A percentile compares a stretch with the other conserved stretches of the same genome.
Evolutionary conservation across 2,113 vertebrate genomes (phyloP).

Genomic region (Sula dactylatra): DNA sequence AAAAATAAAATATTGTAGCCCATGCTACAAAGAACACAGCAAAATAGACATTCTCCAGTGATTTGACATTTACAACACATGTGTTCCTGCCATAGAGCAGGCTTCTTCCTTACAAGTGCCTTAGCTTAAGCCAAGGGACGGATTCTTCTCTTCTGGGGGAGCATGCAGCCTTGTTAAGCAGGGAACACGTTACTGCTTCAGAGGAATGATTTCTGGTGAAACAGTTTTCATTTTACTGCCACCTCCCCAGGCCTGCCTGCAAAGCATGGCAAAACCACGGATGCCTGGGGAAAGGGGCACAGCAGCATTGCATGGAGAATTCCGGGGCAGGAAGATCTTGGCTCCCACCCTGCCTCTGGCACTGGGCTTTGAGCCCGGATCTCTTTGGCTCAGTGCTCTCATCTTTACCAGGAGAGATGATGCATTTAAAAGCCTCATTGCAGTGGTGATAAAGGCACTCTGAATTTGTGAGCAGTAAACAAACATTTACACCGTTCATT

Average conservation of each 20-base stretch:
- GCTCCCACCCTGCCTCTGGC: not conserved
- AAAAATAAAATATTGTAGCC: not conserved
- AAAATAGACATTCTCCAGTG: not conserved
- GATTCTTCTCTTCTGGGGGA: not conserved
- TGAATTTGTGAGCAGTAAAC: not conserved
- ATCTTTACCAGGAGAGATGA: accelerated
- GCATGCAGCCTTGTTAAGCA: not conserved
- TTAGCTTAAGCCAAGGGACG: not conserved
- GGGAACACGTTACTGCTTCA: not conserved
- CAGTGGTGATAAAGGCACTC: not conserved
- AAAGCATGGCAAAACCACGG: not conserved
- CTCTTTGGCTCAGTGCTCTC: not conserved
- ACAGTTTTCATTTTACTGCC: not conserved
- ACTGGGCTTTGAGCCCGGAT: not conserved
- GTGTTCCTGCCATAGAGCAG: not conserved
- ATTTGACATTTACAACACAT: not conserved
- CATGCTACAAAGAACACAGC: not conserved
- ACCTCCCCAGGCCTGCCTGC: not conserved
- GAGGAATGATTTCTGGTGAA: not conserved
- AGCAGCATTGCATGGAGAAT: not conserved
- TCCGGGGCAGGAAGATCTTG: not conserved
- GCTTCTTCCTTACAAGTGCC: not conserved
- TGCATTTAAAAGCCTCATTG: not conserved
- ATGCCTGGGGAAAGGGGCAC: not conserved
- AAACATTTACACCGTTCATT: not conserved